These are phyloP conservation scores for Drepana arcuata DNA, from an alignment of 1,140 invertebrate species.

Conservation along the genomic window DNA sequence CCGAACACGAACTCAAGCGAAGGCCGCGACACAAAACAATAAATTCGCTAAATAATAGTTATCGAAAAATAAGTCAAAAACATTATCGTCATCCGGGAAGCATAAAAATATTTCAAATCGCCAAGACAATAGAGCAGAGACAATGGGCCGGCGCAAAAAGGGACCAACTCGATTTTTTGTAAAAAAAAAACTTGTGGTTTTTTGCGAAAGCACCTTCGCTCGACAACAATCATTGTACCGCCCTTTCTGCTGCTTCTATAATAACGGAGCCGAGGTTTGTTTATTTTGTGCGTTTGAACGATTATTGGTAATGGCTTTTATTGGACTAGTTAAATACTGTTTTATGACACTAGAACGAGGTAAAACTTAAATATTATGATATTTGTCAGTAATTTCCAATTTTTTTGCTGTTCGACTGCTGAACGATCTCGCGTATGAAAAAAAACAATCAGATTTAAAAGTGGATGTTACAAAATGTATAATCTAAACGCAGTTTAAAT, in stretches of 20 bases:
- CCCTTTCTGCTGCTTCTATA: slow-evolving; percentile 44
- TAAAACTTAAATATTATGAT: no score
- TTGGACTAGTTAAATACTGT: no score
- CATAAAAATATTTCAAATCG: slow-evolving; percentile 67
- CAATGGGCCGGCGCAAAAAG: slow-evolving; percentile 61
- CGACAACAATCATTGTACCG: slow-evolving; percentile 52
- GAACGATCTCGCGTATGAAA: no score
- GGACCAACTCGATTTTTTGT: slow-evolving; percentile 47
- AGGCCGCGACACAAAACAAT: slow-evolving; percentile 28
- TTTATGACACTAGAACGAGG: no score
- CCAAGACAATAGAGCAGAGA: slow-evolving; percentile 57
- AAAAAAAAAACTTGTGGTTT: slow-evolving; percentile 43
- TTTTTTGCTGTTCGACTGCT: no score
- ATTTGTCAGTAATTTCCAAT: no score
- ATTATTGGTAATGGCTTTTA: slow-evolving; percentile 44
- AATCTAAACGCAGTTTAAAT: no score
- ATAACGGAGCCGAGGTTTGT: slow-evolving; percentile 55
- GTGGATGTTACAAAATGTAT: no score
- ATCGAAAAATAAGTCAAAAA: slow-evolving; percentile 64
- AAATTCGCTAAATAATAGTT: slow-evolving; percentile 67
- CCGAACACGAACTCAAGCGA: background rate
- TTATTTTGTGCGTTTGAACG: slow-evolving; percentile 43
- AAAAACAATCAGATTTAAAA: no score
- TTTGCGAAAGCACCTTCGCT: slow-evolving; percentile 43
- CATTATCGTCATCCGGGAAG: slow-evolving; percentile 66